Base-by-base conservation (phyloP, 2,888 invertebrate species). In the Sphaerophoria taeniata region DNA sequence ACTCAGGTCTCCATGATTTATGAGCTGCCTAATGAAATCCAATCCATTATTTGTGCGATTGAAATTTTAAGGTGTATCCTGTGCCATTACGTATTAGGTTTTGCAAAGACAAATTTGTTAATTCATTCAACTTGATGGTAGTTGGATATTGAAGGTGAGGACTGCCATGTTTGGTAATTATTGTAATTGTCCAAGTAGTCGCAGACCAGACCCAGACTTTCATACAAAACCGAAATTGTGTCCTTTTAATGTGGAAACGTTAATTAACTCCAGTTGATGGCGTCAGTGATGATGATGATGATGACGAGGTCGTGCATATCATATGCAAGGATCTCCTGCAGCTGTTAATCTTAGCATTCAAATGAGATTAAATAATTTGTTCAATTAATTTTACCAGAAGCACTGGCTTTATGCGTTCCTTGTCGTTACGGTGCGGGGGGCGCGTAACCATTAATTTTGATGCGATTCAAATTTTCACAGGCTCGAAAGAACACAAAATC, bases 21-120 rank as follows among this genome's bases (percentile, higher is more conserved):
- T 63, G 82, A 36, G 69, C 34, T 63, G 47, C 67, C 61, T 63
- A 77, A 82, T 82, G 69, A 63, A 73, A 78, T 78, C n/a, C 76
- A 81, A 71, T 72, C 56, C 73, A 69, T 73, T 63, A 78, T 24
- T 24, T 24, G 24, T 24, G 24, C 24, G 69, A 69, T 67, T 49
- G n/a, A 34, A 61, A 53, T 58, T 72, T 67, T 53, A 53, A 67
- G 58, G 72, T 61, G 65, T 60, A 73, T 36, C 65, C 36, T 16
- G 39, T 7, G 6, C 39, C 39, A 9, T 11, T 51, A 51, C 12
- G 16, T 7, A 34, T 12, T 51, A 51, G 16, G 16, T 7, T 45
- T 12, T 58, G 3, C 16, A 61, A 34, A 51, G 55, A 78, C 55
- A 67, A 49, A 63, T 55, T 65, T 36, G 6, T 7, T 24, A 34